Conservation (phyloP, 2,797 vertebrate genomes). For the Prunella strophiata region DNA sequence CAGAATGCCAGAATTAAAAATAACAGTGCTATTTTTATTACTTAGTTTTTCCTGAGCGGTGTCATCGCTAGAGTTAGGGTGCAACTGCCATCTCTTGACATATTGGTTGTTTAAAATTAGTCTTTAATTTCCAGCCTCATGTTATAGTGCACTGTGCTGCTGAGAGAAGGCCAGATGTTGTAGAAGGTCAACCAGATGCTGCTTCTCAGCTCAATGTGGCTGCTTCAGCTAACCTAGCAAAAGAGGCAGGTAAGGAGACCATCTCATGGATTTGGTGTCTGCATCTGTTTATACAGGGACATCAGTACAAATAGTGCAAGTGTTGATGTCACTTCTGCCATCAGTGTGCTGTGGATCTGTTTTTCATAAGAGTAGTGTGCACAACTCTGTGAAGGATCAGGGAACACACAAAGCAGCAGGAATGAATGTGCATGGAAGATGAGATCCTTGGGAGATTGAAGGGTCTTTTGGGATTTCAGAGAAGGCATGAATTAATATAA, state of each 20-base stretch:
- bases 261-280: not conserved
- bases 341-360: fast-evolving
- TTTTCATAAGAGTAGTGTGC: fast-evolving
- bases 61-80: not conserved
- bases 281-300: not conserved
- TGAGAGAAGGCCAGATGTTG: slow-evolving; percentile 92
- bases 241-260: slow-evolving; percentile 87
- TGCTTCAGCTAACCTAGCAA: slow-evolving; percentile 88
- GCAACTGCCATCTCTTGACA: not conserved
- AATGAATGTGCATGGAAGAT: not conserved
- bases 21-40: not conserved
- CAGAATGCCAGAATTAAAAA: not conserved
- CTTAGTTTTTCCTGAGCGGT: not conserved
- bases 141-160: slow-evolving; percentile 95
- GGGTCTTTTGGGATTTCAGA: not conserved
- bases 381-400: not conserved
- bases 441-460: not conserved
- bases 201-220: slow-evolving; percentile 91
- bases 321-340: not conserved
- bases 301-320: fast-evolving
- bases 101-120: slow-evolving; percentile 50
- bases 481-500: not conserved
- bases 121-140: slow-evolving; percentile 86
- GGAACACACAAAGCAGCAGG: not conserved
- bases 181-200: slow-evolving; percentile 88